Conservation (phyloP, 1,140 invertebrate species). For the Drosophila tsacasi region DNA sequence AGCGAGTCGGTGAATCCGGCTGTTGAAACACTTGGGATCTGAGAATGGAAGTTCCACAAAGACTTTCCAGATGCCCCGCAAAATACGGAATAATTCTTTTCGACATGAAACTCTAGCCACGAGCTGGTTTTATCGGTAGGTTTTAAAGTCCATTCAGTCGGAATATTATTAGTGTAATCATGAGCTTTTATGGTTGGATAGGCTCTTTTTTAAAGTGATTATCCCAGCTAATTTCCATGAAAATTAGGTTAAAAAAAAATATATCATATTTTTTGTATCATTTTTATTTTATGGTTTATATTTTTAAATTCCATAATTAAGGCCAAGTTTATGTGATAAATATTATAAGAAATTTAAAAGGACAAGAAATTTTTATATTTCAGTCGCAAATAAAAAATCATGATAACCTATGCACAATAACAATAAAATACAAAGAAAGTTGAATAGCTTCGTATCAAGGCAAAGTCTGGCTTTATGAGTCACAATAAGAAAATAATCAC, state of each 20-base stretch:
- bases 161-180: neutral
- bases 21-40: conserved; percentile 15
- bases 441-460: conserved; percentile 3
- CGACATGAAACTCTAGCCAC: neutral
- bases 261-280: neutral
- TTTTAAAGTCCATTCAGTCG: conserved; percentile 2
- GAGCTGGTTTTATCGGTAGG: conserved; percentile 2
- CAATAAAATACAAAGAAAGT: neutral
- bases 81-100: neutral
- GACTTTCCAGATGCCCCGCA: conserved; percentile 9
- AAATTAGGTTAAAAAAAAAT: conserved; percentile 1
- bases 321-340: neutral
- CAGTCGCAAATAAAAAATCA: neutral
- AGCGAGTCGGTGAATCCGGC: conserved; percentile 1
- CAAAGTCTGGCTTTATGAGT: conserved; percentile 1
- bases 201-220: conserved; percentile 13
- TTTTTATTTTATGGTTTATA: neutral
- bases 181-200: conserved; percentile 17
- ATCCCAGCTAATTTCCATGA: conserved; percentile 5
- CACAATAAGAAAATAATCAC: neutral
- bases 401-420: neutral
- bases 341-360: neutral
- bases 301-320: neutral
- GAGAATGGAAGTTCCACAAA: neutral
- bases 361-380: neutral